Percentiles rank a stretch among this genome's conserved stretches.
Conservation (phyloP, 2,888 invertebrate genomes). For the Tortrix viridana region DNA sequence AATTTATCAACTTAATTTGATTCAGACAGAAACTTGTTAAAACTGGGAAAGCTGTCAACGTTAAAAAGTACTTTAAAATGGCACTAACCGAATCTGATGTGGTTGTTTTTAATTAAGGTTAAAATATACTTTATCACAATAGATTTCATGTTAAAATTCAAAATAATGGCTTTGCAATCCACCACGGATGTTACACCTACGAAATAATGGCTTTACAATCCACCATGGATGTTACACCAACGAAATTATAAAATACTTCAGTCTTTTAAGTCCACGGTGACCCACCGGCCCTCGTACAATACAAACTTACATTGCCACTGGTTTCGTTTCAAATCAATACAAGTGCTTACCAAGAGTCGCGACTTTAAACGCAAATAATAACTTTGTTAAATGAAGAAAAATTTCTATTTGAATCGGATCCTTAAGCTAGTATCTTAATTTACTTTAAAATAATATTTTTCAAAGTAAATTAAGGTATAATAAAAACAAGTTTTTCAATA, state of each 20-base stretch:
- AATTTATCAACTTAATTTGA: constrained; percentile 51
- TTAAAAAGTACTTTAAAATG: constrained; percentile 68
- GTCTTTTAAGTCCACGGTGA: constrained; percentile 75
- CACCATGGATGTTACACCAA: constrained; percentile 69
- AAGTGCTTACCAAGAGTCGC: constrained; percentile 18
- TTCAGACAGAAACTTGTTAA: constrained; percentile 52
- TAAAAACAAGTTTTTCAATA: constrained; percentile 62
- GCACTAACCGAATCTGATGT: constrained; percentile 61
- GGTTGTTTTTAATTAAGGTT: constrained; percentile 58
- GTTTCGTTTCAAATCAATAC: constrained; percentile 17
- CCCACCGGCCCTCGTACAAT: constrained; percentile 50
- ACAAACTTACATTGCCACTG: constrained; percentile 33
- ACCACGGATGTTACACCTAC: constrained; percentile 68
- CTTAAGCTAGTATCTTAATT: constrained; percentile 48
- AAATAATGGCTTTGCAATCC: constrained; percentile 67
- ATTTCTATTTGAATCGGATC: constrained; percentile 23
- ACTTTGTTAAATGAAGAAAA: constrained; percentile 11
- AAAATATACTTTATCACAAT: constrained; percentile 79
- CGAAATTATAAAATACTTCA: constrained; percentile 68
- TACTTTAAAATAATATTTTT: constrained; percentile 57
- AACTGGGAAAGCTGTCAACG: constrained; percentile 63
- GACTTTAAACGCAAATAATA: constrained; percentile 15
- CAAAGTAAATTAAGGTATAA: constrained; percentile 65
- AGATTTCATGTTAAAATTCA: constrained; percentile 66
- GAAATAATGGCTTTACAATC: constrained; percentile 63